Base-by-base conservation (phyloP, 2,113 vertebrate genomes). In the Antigone vipio region DNA sequence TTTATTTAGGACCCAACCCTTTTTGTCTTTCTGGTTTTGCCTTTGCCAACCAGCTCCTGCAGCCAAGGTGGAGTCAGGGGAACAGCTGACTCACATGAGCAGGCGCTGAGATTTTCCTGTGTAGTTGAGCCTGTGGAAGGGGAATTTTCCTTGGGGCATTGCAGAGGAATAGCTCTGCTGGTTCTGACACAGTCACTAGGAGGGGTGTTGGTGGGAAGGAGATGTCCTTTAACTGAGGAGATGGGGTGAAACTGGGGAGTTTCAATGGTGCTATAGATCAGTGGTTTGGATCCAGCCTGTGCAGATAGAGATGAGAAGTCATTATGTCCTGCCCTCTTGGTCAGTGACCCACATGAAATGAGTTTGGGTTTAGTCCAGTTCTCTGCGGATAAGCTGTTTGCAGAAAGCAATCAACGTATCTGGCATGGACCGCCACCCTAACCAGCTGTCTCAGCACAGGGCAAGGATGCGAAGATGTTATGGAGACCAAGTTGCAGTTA, bases 341-440 rank as follows among this genome's bases (percentile, higher is more conserved):
- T 82, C 88, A 85, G 85, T 88, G 92, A 96, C 92, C 93, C 93
- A 10, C 15, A 6, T 94, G 93, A 92, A 92, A 96, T 88, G 90
- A 96, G 82, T 66, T 59, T 96, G 96, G 95, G 89, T 69, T 88
- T 73, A 62, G 95, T 95, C 95, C 92, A 96, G 94, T 92, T 79
- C 93, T 96, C 93, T 93, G 95, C 14, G 0, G 62, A 85, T 85
- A 58, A 94, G 71, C 58, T 92, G 80, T 69, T 73, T 79, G 89
- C 85, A 92, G 81, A 85, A 88, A 66, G 62, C 58, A 90, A 22
- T 89, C 83, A 89, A 12, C 0, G 0, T 47, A 30, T 53, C 86
- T 96, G 94, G 88, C 93, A 58, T 40, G 80, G 69, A 38, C 66
- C 72, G 45, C 24, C 58, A n/a, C 29, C 69, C 69, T 55, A 56